A percentile compares a stretch with the other conserved stretches of the same genome.
Evolutionary conservation across 1,140 invertebrate species (phyloP).

Genomic region (Frieseomelitta varia): DNA sequence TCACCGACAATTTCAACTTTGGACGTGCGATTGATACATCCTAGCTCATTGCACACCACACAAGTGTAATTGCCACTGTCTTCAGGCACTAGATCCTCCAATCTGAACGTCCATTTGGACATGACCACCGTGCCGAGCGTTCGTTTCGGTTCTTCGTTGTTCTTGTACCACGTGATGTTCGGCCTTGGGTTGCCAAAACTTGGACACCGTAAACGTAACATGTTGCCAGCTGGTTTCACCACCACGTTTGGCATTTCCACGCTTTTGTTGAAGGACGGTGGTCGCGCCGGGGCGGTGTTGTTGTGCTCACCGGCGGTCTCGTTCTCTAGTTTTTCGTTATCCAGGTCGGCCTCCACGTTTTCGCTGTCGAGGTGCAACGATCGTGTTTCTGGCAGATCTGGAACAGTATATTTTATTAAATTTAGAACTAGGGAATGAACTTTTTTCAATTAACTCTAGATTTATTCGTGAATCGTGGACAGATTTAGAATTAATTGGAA

Average conservation of each 20-base stretch:
- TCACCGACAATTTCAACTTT: constrained; percentile 89
- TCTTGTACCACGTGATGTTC: constrained; percentile 91
- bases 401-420: neutral
- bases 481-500: neutral
- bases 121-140: constrained; percentile 83
- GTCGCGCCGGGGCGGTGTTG: constrained; percentile 71
- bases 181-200: constrained; percentile 88
- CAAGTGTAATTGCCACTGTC: constrained; percentile 95
- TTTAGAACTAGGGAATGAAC: too few relatives aligned
- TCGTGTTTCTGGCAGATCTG: constrained; percentile 75
- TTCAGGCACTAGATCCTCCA: constrained; percentile 89
- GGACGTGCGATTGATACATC: constrained; percentile 89
- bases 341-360: constrained; percentile 58
- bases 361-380: constrained; percentile 75
- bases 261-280: constrained; percentile 81
- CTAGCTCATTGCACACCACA: constrained; percentile 89
- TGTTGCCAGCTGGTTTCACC: constrained; percentile 87
- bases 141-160: constrained; percentile 84
- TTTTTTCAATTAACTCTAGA: too few relatives aligned
- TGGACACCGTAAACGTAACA: constrained; percentile 85
- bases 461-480: too few relatives aligned
- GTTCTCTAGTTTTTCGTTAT: constrained; percentile 75
- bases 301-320: constrained; percentile 78
- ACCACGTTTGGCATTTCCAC: constrained; percentile 82
- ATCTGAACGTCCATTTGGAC: constrained; percentile 86